Evolutionary conservation across 2,888 invertebrate species (phyloP), one percentile per base, ranked within the genome.

Genomic region (Sarcophaga variegata): DNA sequence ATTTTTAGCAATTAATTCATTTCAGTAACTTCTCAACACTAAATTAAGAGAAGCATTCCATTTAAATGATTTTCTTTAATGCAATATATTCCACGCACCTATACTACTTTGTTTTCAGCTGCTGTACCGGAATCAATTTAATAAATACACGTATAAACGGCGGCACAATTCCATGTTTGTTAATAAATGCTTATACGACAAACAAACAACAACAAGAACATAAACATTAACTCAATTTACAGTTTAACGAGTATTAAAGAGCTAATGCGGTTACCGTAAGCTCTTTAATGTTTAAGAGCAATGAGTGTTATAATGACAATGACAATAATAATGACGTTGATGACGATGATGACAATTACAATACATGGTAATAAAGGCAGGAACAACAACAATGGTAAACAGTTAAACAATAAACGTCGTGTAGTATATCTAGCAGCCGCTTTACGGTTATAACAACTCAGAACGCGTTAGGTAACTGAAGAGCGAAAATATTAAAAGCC

Each of bases 391-490:
- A 77, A 70, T 71, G 10, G 62, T 20, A 12, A 63, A 37, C 45
- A 74, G 66, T 75, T 60, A 66, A 74, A 74, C 66, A 77, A 81
- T 62, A 74, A 72, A 69, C 67, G 64, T 77, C 67, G 64, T 77
- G 77, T 72, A 80, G 71, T 85, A 70, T 64, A 80, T 2, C 54
- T 54, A 54, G 54, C 54, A 54, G 66, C 87, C 87, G 87, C 87
- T 87, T 87, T 84, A 87, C 87, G 87, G 72, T 87, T 87, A 87
- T 87, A 87, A 87, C 87, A 87, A 87, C 87, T 87, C 87, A 87
- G 87, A 87, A 84, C 87, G 87, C 87, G 87, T 87, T 87, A 79
- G 87, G 78, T 87, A 87, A 87, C 87, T 87, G 87, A 87, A 87
- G 87, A 87, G 87, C 81, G 87, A 81, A 84, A 87, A 82, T 84